Evolutionary conservation across 1,140 invertebrate species (phyloP).

Genomic region (Hyles vespertilio): DNA sequence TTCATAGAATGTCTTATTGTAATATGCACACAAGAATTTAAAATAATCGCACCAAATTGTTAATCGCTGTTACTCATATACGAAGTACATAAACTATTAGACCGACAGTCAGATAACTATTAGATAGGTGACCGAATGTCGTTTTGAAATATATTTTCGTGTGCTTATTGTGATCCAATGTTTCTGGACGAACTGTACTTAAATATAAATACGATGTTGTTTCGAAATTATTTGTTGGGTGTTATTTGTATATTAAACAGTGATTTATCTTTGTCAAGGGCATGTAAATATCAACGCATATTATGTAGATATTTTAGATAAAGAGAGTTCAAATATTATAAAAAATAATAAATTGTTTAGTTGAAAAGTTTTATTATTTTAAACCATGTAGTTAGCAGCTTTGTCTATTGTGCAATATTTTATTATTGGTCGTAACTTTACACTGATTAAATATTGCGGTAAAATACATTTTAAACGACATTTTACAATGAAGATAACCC

Average conservation of each 20-base stretch:
- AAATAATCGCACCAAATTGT: slow-evolving; percentile 14
- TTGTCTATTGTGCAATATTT: too few species aligned
- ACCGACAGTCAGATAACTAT: too few species aligned
- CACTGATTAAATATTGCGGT: too few species aligned
- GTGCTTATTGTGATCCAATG: slow-evolving; percentile 15
- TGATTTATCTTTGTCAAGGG: slow-evolving; percentile 58
- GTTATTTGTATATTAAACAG: slow-evolving; percentile 65
- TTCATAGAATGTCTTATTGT: too few species aligned
- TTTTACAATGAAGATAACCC: too few species aligned
- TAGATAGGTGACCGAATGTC: slow-evolving; percentile 2
- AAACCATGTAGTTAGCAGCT: too few species aligned
- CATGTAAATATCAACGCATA: slow-evolving; percentile 66
- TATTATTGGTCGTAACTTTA: too few species aligned
- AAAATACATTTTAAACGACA: too few species aligned
- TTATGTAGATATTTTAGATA: slow-evolving; percentile 71
- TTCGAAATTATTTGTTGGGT: slow-evolving; percentile 52
- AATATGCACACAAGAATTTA: neutral
- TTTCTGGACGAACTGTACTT: slow-evolving; percentile 38
- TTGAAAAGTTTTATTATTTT: slow-evolving; percentile 44
- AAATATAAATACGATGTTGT: slow-evolving; percentile 39
- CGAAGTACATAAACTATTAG: slow-evolving; percentile 12
- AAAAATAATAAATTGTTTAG: slow-evolving; percentile 71
- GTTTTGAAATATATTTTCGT: slow-evolving; percentile 19
- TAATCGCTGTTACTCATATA: slow-evolving; percentile 20
- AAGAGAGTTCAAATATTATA: slow-evolving; percentile 73